These are phyloP conservation scores for Anoura caudifer DNA, from an alignment of 2,113 vertebrate species.

Conservation along the genomic window DNA sequence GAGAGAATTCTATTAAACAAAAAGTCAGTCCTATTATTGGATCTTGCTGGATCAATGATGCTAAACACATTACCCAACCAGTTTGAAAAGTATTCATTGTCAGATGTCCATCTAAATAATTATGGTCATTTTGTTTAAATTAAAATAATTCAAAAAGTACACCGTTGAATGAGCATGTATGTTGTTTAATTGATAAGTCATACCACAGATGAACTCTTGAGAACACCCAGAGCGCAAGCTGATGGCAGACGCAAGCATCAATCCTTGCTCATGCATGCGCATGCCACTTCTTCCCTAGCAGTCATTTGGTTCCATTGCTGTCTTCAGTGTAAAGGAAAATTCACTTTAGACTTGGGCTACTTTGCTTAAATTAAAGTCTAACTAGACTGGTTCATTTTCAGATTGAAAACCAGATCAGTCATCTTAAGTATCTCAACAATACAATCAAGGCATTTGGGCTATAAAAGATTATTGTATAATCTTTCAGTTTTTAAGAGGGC, in stretches of 20 bases:
- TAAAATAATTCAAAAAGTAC: slow-evolving; percentile 51
- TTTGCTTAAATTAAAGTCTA: neutral
- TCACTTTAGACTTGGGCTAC: neutral
- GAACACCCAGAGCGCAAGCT: neutral
- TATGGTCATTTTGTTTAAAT: slow-evolving; percentile 57
- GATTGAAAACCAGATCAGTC: neutral
- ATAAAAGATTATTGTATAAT: neutral
- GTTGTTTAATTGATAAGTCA: slow-evolving; percentile 32
- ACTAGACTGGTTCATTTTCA: neutral
- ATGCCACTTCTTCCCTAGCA: neutral
- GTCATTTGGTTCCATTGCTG: neutral
- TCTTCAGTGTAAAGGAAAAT: neutral
- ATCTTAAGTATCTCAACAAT: neutral
- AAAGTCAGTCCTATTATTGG: slow-evolving; percentile 77
- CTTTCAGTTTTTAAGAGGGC: neutral
- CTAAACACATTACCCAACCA: slow-evolving; percentile 72
- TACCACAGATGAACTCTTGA: neutral
- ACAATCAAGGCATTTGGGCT: neutral
- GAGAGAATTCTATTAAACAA: slow-evolving; percentile 80
- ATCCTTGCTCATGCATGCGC: neutral
- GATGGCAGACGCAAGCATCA: neutral
- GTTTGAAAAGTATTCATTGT: slow-evolving; percentile 61
- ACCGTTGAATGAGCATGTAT: neutral
- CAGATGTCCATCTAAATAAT: slow-evolving; percentile 65
- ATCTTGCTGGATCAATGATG: slow-evolving; percentile 80